phyloP scores from a whole-genome alignment of 2,797 vertebrate species.

The Oryzias dopingdopingensis region DNA sequence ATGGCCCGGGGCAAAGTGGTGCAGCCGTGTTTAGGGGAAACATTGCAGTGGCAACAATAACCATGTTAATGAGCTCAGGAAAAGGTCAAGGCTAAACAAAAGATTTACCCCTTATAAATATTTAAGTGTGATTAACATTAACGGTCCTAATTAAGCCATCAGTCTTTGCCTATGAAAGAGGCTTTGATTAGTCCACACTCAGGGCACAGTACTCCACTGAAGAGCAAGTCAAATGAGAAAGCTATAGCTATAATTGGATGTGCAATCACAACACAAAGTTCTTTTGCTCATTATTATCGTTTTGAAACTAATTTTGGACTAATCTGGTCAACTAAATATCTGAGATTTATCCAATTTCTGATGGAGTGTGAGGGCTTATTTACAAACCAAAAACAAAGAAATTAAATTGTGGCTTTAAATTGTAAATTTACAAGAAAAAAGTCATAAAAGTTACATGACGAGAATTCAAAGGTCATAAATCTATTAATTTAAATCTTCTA shows the following conservation, averaged over 20 bases:
- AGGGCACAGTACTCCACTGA: constrained; percentile 36
- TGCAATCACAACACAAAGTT: no score
- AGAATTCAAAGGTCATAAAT: no score
- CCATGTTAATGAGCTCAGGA: constrained; percentile 73
- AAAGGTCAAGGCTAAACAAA: constrained; percentile 83
- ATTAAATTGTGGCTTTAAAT: no score
- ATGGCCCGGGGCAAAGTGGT: constrained; percentile 31
- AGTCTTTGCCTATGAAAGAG: constrained; percentile 50
- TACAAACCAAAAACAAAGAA: no score
- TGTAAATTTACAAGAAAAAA: no score
- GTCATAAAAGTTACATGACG: no score
- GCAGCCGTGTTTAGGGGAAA: constrained; percentile 47
- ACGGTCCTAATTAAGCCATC: constrained; percentile 74
- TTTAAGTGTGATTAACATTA: constrained; percentile 79
- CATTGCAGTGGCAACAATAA: constrained; percentile 61
- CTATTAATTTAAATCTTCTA: no score
- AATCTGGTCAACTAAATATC: no score
- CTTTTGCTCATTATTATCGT: no score
- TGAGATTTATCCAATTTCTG: no score
- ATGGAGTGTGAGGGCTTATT: no score
- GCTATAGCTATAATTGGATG: neutral
- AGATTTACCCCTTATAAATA: constrained; percentile 78
- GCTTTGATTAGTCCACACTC: constrained; percentile 66
- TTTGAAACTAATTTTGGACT: no score
- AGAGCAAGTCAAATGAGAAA: constrained; percentile 25